Conservation (phyloP, 2,113 vertebrate species). For the Cacatua alba region DNA sequence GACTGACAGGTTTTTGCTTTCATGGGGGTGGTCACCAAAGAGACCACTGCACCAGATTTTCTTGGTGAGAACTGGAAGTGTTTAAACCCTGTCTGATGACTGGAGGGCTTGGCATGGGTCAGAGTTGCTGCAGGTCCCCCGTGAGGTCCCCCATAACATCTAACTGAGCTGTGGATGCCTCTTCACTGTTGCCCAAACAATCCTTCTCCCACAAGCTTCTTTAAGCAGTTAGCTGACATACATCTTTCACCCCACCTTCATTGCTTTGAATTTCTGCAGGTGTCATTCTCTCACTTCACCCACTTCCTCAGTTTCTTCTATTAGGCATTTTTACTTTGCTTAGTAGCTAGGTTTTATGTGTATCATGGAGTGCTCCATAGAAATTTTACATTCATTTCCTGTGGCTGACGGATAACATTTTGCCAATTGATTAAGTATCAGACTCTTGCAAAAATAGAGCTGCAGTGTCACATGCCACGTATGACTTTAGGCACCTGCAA, state of each 20-base stretch:
- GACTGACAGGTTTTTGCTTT: not conserved
- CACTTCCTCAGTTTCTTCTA: not conserved
- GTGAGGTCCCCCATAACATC: not conserved
- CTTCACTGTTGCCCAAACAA: not conserved
- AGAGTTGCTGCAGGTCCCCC: not conserved
- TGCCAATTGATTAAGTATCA: not conserved
- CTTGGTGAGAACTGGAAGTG: not conserved
- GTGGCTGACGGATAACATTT: not conserved
- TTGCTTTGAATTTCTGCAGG: not conserved
- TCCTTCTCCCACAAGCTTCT: not conserved
- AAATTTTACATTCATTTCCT: not conserved
- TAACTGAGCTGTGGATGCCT: not conserved
- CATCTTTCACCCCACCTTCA: not conserved
- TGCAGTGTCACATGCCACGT: not conserved
- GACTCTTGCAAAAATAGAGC: not conserved
- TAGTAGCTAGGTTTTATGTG: not conserved
- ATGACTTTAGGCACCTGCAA: not conserved
- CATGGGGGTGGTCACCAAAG: not conserved
- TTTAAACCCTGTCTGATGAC: not conserved
- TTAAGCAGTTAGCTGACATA: not conserved
- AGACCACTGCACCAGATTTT: not conserved
- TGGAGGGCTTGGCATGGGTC: fast-evolving
- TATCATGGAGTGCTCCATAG: not conserved
- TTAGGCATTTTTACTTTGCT: conserved; percentile 1
- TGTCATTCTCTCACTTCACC: not conserved